phyloP scores from a whole-genome alignment of 2,797 vertebrate genomes.

The Oreonectes daqikongensis region DNA sequence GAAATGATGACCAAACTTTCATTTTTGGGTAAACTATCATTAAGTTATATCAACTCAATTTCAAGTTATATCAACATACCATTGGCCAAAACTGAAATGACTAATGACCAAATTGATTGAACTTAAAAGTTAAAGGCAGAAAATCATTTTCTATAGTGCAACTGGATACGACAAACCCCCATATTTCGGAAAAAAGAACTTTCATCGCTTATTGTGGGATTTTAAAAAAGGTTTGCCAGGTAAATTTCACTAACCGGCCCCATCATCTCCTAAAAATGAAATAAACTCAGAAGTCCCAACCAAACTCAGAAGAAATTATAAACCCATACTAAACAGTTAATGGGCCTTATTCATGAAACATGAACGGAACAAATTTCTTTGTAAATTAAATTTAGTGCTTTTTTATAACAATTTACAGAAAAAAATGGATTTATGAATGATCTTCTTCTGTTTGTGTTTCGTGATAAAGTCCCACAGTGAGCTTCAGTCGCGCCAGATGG shows the following conservation, averaged over 20 bases:
- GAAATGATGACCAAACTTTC: no score
- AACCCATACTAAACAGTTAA: conserved; percentile 9
- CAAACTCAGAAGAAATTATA: conserved; percentile 45
- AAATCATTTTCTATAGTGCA: no score
- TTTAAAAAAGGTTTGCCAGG: no score
- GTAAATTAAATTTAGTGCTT: neutral
- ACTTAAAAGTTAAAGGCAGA: no score
- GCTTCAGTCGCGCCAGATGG: neutral
- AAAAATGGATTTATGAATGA: neutral
- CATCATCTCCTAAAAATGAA: conserved; percentile 54
- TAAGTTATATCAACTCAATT: no score
- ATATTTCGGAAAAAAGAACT: neutral
- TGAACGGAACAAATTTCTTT: neutral
- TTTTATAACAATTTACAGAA: neutral
- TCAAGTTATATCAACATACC: no score
- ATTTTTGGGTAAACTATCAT: no score
- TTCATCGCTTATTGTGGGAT: no score
- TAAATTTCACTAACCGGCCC: conserved; percentile 43
- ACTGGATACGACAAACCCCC: no score
- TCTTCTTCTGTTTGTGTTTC: neutral
- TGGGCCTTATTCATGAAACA: neutral
- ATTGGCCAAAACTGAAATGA: no score
- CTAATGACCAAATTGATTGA: no score
- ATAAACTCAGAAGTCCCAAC: conserved; percentile 25
- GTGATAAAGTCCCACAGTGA: neutral